Evolutionary conservation across 2,797 vertebrate genomes (phyloP).

Genomic region (Sebastes iracundus): DNA sequence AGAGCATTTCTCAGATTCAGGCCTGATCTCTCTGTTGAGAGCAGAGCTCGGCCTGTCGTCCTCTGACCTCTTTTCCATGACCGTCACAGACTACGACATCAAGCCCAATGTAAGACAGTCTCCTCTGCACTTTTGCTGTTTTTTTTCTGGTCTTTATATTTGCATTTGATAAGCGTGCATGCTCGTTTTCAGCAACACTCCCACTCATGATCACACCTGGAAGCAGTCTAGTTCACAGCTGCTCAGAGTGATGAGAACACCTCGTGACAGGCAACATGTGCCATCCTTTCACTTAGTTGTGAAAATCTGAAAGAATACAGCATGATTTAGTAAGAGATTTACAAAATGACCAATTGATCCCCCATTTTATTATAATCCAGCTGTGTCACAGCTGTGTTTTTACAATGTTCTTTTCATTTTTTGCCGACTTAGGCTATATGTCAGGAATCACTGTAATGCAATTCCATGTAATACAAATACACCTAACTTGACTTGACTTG

Average conservation of each 20-base stretch:
- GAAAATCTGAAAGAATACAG: neutral
- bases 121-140: neutral
- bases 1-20: constrained; percentile 60
- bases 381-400: neutral
- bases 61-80: constrained; percentile 82
- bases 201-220: neutral
- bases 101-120: constrained; percentile 69
- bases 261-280: neutral
- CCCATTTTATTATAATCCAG: neutral
- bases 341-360: neutral
- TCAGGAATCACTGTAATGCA: neutral
- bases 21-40: constrained; percentile 75
- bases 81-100: constrained; percentile 84
- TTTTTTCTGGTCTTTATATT: neutral
- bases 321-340: neutral
- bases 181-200: neutral
- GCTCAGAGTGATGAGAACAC: neutral
- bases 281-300: neutral
- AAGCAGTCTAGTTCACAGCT: neutral
- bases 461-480: neutral
- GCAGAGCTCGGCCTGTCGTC: constrained; percentile 76
- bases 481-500: neutral
- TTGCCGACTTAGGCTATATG: neutral
- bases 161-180: neutral
- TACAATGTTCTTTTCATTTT: neutral